Evolutionary conservation across 2,113 vertebrate species (phyloP).

Genomic region (Brevimyrus niger): DNA sequence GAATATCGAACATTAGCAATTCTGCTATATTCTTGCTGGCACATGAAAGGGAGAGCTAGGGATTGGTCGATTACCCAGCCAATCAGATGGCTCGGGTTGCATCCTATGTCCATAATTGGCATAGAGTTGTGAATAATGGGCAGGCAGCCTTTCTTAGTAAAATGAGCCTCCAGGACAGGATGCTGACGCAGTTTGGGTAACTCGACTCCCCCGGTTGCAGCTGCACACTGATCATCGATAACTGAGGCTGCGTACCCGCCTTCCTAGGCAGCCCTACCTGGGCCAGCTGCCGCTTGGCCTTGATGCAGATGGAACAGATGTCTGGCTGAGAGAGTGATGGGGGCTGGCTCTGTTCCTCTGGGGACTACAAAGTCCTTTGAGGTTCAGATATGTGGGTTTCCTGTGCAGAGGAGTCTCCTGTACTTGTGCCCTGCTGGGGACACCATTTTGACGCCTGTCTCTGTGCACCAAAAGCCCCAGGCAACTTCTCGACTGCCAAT

Average conservation of each 20-base stretch:
- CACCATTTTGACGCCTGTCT: not conserved
- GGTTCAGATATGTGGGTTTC: not conserved
- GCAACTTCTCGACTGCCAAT: constrained; percentile 17
- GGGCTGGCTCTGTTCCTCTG: not conserved
- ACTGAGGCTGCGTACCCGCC: not conserved
- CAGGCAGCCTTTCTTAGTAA: not conserved
- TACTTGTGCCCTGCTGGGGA: not conserved
- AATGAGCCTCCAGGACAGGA: not conserved
- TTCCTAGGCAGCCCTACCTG: not conserved
- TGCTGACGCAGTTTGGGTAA: not conserved
- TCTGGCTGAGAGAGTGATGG: not conserved
- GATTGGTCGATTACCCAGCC: not conserved
- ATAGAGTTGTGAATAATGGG: not conserved
- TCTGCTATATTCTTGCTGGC: not conserved
- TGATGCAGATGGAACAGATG: not conserved
- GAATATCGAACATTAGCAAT: not conserved
- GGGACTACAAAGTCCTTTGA: not conserved
- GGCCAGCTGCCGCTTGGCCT: not conserved
- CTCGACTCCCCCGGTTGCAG: not conserved
- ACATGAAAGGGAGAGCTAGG: not conserved
- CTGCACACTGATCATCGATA: not conserved
- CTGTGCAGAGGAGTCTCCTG: not conserved
- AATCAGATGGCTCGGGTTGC: not conserved
- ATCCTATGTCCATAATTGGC: not conserved
- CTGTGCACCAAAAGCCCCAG: constrained; percentile 44